phyloP scores from a whole-genome alignment of 2,113 vertebrate species.

The Dicentrarchus labrax region DNA sequence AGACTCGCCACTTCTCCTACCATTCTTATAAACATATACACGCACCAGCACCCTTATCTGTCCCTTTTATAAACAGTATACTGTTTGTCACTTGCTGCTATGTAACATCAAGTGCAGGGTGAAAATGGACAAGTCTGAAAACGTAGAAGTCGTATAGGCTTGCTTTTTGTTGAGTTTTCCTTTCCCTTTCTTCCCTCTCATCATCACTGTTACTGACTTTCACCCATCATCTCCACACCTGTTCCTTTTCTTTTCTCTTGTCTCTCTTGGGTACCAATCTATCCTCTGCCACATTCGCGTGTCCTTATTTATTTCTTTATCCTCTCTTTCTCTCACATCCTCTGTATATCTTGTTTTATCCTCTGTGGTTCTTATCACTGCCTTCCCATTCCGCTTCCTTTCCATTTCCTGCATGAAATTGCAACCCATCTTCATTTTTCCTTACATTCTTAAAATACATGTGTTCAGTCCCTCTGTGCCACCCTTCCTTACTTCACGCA shows the following conservation, averaged over 20 bases:
- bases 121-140: constrained; percentile 38
- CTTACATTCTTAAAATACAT: constrained; percentile 4
- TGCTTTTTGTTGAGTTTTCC: not conserved
- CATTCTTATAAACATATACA: not conserved
- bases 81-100: not conserved
- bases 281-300: not conserved
- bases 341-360: constrained; percentile 15
- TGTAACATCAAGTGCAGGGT: constrained; percentile 8
- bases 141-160: not conserved
- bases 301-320: not conserved
- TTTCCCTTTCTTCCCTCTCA: not conserved
- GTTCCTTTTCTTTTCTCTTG: not conserved
- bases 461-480: not conserved
- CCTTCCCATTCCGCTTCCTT: not conserved
- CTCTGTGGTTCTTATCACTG: not conserved
- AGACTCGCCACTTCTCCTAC: not conserved
- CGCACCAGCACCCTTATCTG: not conserved
- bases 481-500: not conserved
- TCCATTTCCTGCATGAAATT: not conserved
- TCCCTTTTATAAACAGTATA: not conserved
- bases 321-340: not conserved
- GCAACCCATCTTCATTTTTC: not conserved
- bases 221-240: not conserved
- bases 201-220: not conserved
- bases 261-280: not conserved